These are phyloP conservation scores for Acheta domesticus DNA, from an alignment of 2,888 invertebrate genomes.

Conservation along the genomic window DNA sequence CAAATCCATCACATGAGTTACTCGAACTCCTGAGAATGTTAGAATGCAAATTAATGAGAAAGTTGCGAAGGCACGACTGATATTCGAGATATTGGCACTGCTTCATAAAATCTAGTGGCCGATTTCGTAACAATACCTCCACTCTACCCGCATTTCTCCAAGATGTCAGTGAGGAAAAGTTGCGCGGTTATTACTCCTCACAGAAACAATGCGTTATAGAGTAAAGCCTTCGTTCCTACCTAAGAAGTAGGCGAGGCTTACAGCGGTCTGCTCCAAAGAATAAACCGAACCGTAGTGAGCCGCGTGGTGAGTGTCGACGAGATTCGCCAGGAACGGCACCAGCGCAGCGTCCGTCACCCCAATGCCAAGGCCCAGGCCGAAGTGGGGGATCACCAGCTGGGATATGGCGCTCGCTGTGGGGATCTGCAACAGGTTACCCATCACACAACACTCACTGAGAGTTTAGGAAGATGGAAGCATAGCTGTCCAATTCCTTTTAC, in stretches of 20 bases:
- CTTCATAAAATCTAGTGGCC: too few species aligned
- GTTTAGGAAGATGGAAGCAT: not conserved
- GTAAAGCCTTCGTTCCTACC: constrained; percentile 49
- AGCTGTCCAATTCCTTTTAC: not conserved
- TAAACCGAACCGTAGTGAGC: constrained; percentile 77
- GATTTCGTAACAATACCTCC: too few species aligned
- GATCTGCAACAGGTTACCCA: constrained; percentile 48
- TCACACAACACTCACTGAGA: not conserved
- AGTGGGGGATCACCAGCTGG: constrained; percentile 70
- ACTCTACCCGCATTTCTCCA: too few species aligned
- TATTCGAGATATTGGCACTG: too few species aligned
- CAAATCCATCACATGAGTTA: too few species aligned
- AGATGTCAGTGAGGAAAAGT: too few species aligned
- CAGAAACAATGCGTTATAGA: too few species aligned
- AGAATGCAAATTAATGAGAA: too few species aligned
- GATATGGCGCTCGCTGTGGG: constrained; percentile 61
- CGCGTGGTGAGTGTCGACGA: constrained; percentile 61
- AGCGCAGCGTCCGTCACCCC: constrained; percentile 77
- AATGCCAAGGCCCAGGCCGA: constrained; percentile 75
- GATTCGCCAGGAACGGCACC: constrained; percentile 70
- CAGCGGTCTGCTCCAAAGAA: constrained; percentile 77
- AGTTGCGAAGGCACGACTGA: too few species aligned
- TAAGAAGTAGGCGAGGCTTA: constrained; percentile 74
- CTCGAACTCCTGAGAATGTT: too few species aligned
- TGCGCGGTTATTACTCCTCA: too few species aligned